Evolutionary conservation across 23 tunicate genomes (phyloP), one percentile per base, ranked within the genome.

Genomic region (Oikopleura dioica): DNA sequence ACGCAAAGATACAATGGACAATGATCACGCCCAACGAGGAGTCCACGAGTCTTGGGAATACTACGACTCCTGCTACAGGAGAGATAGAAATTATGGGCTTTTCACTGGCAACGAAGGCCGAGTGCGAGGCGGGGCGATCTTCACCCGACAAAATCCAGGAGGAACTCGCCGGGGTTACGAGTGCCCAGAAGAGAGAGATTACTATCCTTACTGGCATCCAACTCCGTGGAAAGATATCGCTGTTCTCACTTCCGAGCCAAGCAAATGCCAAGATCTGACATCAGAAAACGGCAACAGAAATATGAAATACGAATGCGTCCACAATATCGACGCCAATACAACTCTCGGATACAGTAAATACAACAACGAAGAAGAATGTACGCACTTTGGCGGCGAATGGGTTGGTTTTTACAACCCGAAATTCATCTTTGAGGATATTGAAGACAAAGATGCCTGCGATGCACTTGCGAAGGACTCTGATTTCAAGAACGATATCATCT

Each of bases 151-250:
- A 79, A 88, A 86, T 58, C 85, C 85, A 28, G 50, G 67, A 50
- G 88, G 81, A 5, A 69, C 79, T 32, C 79, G 96, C 38, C n/a
- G 36, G 0, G 96, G 96, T 37, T 88, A 81, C 63, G 96, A 88
- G 79, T 85, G 91, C 38, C 89, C 96, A 0, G 96, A 88, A 81
- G 96, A 88, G 38, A 44, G 96, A 68, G 96, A 88, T 76, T 84
- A 88, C 36, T 88, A 55, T 37, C 96, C 96, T 0, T 88, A 88
- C 50, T 88, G 88, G 80, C 96, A 88, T 76, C 99, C 99, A 35
- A 94, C 85, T 5, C 83, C 81, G 12, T 91, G 86, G 84, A 80
- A 67, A 0, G 97, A 94, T 55, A 83, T 83, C 37, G 99, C 99
- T 37, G 85, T 94, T 1, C 69, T 94, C 29, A 82, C 88, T 2